These are phyloP conservation scores for Pinctada fucata DNA, from an alignment of 2,888 invertebrate species.

Conservation along the genomic window DNA sequence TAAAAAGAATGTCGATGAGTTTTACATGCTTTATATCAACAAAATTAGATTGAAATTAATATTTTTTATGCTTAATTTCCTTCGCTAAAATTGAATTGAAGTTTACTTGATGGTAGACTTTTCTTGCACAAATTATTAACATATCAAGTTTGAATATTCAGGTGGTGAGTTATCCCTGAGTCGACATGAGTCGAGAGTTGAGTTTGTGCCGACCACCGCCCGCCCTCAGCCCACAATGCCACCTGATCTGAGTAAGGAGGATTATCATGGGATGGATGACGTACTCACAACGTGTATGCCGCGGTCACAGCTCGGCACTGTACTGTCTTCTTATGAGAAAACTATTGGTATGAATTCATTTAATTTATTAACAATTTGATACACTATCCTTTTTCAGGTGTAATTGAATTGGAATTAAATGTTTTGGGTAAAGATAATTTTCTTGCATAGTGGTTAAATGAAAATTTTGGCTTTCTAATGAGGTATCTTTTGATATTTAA, in stretches of 20 bases:
- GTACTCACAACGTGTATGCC: conserved; percentile 72
- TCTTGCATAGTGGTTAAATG: too few relatives aligned
- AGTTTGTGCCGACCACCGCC: conserved; percentile 72
- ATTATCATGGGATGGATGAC: conserved; percentile 67
- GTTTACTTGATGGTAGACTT: too few relatives aligned
- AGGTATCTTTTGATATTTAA: too few relatives aligned
- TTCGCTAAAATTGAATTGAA: too few relatives aligned
- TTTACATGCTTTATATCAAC: too few relatives aligned
- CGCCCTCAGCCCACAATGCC: conserved; percentile 72
- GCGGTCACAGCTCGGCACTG: conserved; percentile 69
- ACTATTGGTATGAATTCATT: conserved; percentile 69
- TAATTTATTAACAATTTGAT: background rate
- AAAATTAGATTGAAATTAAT: too few relatives aligned
- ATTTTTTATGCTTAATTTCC: too few relatives aligned
- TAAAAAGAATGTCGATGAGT: too few relatives aligned
- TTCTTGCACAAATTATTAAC: too few relatives aligned
- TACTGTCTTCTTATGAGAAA: conserved; percentile 74
- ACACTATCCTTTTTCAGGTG: background rate
- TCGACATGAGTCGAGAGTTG: conserved; percentile 65
- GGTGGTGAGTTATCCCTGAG: conserved; percentile 52
- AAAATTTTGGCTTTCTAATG: too few relatives aligned
- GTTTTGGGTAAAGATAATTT: background rate
- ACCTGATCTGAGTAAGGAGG: conserved; percentile 64
- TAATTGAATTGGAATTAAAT: background rate
- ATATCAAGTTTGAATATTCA: conserved; percentile 2